phyloP scores from a whole-genome alignment of 1,140 invertebrate species.

The Polypedilum vanderplanki region DNA sequence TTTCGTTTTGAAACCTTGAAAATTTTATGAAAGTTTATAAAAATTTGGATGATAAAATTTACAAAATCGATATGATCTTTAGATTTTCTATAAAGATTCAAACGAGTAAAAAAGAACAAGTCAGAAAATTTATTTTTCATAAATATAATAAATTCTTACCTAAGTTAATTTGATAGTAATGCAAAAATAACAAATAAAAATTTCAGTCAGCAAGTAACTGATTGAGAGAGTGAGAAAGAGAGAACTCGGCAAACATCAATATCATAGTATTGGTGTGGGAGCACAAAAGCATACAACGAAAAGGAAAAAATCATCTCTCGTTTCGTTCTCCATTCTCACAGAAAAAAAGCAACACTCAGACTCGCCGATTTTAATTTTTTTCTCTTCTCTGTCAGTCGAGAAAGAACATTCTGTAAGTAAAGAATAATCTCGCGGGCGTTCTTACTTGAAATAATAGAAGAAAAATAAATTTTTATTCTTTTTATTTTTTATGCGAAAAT shows the following conservation, averaged over 20 bases:
- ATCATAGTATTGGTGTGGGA: too few species aligned
- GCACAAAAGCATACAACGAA: too few species aligned
- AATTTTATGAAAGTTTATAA: too few species aligned
- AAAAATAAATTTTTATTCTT: background rate
- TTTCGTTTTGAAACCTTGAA: too few species aligned
- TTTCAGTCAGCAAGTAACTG: background rate
- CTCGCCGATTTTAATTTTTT: background rate
- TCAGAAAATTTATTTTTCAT: too few species aligned
- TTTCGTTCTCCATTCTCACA: slow-evolving; percentile 5
- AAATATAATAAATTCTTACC: too few species aligned
- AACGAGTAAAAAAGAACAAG: too few species aligned
- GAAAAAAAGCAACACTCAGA: background rate
- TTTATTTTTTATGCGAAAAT: background rate
- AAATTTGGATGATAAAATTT: too few species aligned
- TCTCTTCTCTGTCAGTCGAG: background rate
- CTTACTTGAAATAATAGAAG: background rate
- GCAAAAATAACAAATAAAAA: background rate
- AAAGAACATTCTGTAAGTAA: slow-evolving; percentile 18
- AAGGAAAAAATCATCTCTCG: background rate
- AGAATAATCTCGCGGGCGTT: slow-evolving; percentile 16
- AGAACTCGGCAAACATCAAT: background rate
- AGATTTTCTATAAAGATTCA: too few species aligned
- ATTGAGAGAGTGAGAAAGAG: background rate
- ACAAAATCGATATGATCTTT: too few species aligned
- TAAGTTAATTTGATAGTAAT: too few species aligned